These are phyloP conservation scores for Hemiscyllium ocellatum DNA, from an alignment of 2,113 vertebrate genomes.

Conservation along the genomic window DNA sequence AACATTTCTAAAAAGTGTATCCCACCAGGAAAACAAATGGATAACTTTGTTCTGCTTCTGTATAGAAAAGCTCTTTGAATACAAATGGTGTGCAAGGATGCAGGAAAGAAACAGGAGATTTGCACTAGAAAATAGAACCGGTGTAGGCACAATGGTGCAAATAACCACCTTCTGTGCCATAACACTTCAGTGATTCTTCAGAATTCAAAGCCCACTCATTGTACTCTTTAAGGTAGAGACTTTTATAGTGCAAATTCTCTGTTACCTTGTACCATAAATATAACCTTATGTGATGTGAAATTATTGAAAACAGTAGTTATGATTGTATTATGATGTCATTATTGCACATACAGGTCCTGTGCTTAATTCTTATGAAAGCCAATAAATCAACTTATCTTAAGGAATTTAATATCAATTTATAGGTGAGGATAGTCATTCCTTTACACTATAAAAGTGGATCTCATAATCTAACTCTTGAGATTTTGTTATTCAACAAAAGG, in stretches of 20 bases:
- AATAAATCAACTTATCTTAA: not conserved
- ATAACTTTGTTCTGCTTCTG: not conserved
- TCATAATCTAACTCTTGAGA: not conserved
- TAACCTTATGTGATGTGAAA: not conserved
- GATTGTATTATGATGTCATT: not conserved
- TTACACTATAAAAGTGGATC: not conserved
- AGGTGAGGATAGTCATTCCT: not conserved
- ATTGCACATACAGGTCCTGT: not conserved
- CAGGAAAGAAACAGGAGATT: too few relatives aligned
- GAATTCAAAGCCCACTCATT: not conserved
- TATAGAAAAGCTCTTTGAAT: not conserved
- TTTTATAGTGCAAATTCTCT: not conserved
- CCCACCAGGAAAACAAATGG: not conserved
- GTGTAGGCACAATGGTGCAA: too few relatives aligned
- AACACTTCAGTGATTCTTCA: not conserved
- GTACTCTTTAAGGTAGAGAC: not conserved
- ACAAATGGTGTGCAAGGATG: too few relatives aligned
- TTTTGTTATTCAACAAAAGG: not conserved
- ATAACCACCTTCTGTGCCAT: too few relatives aligned
- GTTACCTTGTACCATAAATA: not conserved
- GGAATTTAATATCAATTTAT: not conserved
- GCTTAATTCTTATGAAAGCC: not conserved
- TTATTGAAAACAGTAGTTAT: not conserved
- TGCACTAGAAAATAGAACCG: too few relatives aligned
- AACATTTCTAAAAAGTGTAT: too few relatives aligned